phyloP scores from a whole-genome alignment of 2,888 invertebrate genomes.

The Agonopterix arenella region DNA sequence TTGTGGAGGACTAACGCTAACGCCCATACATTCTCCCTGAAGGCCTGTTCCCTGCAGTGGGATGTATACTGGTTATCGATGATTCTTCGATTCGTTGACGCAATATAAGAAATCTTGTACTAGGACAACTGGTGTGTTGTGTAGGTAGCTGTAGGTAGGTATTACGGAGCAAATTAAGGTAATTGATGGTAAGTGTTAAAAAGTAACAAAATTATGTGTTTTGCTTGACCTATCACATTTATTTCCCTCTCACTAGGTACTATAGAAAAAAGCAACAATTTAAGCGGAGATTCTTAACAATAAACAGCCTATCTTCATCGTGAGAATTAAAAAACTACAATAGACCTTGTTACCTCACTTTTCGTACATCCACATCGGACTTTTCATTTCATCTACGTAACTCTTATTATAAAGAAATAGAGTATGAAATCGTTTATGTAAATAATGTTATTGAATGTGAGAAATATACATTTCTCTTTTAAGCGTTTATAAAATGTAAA shows the following conservation, averaged over 20 bases:
- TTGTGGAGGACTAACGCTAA: too few relatives aligned
- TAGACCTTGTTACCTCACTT: constrained; percentile 17
- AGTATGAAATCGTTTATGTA: constrained; percentile 1
- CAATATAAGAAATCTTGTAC: too few relatives aligned
- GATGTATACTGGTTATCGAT: too few relatives aligned
- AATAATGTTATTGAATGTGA: background rate
- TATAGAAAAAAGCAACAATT: constrained; percentile 1
- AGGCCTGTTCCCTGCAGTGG: too few relatives aligned
- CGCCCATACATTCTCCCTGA: too few relatives aligned
- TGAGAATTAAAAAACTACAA: constrained; percentile 18
- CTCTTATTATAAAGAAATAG: constrained; percentile 1
- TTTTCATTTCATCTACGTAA: constrained; percentile 11
- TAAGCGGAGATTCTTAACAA: constrained; percentile 5
- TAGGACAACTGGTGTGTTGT: too few relatives aligned
- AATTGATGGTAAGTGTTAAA: too few relatives aligned
- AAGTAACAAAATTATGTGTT: too few relatives aligned
- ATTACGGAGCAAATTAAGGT: too few relatives aligned
- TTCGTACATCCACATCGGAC: constrained; percentile 2
- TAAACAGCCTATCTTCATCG: constrained; percentile 18
- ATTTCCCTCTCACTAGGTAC: background rate
- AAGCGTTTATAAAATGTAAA: background rate
- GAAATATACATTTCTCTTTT: background rate
- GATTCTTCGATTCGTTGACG: too few relatives aligned
- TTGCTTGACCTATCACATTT: background rate
- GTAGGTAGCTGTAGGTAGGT: too few relatives aligned